A percentile compares a stretch with the other conserved stretches of the same genome.
These are phyloP conservation scores for Brotula barbata DNA, from an alignment of 2,797 vertebrate species.

Conservation along the genomic window DNA sequence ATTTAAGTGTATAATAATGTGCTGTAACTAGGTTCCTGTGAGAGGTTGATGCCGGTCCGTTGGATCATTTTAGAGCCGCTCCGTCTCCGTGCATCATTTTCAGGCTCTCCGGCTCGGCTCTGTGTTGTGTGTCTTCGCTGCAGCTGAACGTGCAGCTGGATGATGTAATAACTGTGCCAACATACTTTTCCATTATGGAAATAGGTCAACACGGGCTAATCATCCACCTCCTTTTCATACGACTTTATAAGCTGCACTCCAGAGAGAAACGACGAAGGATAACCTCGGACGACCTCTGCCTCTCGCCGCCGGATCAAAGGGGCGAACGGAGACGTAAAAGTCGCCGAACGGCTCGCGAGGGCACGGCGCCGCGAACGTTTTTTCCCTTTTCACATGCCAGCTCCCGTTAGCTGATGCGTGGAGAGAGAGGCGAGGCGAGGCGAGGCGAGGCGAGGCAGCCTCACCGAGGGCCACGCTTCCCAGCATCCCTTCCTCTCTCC, in stretches of 20 bases:
- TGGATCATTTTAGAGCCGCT: neutral
- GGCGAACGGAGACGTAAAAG: constrained; percentile 22
- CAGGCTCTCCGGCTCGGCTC: too few relatives aligned
- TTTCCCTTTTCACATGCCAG: constrained; percentile 53
- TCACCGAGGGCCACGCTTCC: constrained; percentile 63
- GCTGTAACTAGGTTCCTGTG: neutral
- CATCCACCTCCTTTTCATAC: neutral
- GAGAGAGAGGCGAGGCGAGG: constrained; percentile 55
- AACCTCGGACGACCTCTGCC: constrained; percentile 9
- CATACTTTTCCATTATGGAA: neutral
- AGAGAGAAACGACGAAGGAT: neutral
- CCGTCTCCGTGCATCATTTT: neutral
- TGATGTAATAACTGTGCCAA: neutral
- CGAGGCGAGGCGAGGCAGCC: constrained; percentile 54
- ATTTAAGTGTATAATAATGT: constrained; percentile 2
- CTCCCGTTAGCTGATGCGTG: constrained; percentile 64
- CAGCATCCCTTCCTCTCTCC: constrained; percentile 62
- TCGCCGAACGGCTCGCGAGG: constrained; percentile 40
- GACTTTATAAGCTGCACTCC: neutral
- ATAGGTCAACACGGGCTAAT: neutral
- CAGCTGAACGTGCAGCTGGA: neutral
- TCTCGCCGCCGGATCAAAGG: constrained; percentile 13
- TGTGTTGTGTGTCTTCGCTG: neutral
- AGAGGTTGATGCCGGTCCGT: neutral
- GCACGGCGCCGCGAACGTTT: constrained; percentile 15